Base-by-base conservation (phyloP, 1,140 invertebrate species). In the Sycobia sp. region DNA sequence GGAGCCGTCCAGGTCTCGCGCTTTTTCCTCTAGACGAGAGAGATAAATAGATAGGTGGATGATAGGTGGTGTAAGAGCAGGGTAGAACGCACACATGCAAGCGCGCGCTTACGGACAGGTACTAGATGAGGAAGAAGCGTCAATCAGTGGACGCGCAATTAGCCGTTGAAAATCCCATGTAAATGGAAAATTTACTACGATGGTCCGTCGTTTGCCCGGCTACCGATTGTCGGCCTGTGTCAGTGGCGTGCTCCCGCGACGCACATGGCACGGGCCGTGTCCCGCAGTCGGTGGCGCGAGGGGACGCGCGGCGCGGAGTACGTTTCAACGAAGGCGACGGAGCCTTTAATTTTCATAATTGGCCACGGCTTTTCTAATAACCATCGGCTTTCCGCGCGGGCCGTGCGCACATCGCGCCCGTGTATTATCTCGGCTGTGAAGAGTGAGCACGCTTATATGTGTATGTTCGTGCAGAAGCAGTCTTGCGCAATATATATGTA, bases 321-420 rank as follows among this genome's bases (percentile, higher is more conserved):
- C n/a, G 32, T 73, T 73, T 71, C 67, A 73, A 65, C 67, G 59
- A 70, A 73, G 71, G 70, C 73, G 74, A 75, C 65, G 65, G 69
- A 73, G 74, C 71, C 72, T 76, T 71, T 76, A 76, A 76, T 76
- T 76, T 76, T 74, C 75, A 76, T 76, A 76, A 76, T 76, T 76
- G 74, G 73, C 72, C 72, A 67, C 69, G 69, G 63, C 66, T 59
- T 74, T 63, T 65, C 69, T 69, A 23, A 67, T 69, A 59, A n/a
- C n/a, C n/a, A 38, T 56, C 64, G 56, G 65, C 62, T 54, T 14
- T 54, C n/a, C 39, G 20, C 16, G 4, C 13, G 18, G 14, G n/a
- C n/a, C n/a, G n/a, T n/a, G n/a, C n/a, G n/a, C n/a, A n/a, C n/a
- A n/a, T n/a, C n/a, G n/a, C n/a, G n/a, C n/a, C n/a, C n/a, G n/a